Evolutionary conservation across 64 coral and sea anemone species (phyloP).

Genomic region (Montipora sp.): DNA sequence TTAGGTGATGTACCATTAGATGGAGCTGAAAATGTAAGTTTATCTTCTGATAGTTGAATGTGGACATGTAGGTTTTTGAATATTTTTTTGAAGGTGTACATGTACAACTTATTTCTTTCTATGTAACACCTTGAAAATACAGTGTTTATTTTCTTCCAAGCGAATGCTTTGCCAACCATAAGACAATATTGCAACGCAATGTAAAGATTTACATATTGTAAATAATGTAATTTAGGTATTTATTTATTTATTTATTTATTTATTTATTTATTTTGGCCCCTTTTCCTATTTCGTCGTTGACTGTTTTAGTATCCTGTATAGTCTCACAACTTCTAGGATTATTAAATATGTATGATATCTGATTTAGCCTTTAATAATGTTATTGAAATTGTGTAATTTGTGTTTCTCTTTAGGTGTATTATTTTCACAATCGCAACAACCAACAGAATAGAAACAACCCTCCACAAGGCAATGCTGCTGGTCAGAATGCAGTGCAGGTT

Average conservation of each 20-base stretch:
- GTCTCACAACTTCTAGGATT: too few species aligned
- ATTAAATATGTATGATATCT: too few species aligned
- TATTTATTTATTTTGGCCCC: too few species aligned
- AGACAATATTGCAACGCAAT: too few species aligned
- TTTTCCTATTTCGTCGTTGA: too few species aligned
- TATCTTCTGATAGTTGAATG: neutral
- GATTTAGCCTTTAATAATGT: neutral
- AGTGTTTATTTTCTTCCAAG: neutral
- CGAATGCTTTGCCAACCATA: too few species aligned
- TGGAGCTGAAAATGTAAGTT: slow-evolving; percentile 88
- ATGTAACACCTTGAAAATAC: neutral
- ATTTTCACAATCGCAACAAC: slow-evolving; percentile 43
- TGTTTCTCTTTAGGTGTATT: slow-evolving; percentile 61
- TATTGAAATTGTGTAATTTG: neutral
- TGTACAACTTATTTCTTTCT: neutral
- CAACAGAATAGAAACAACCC: slow-evolving; percentile 10
- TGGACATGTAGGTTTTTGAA: neutral
- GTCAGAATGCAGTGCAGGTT: slow-evolving; percentile 50
- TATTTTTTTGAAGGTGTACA: neutral
- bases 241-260: too few species aligned
- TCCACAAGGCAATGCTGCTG: slow-evolving; percentile 61
- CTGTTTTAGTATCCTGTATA: too few species aligned
- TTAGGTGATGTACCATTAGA: slow-evolving; percentile 92
- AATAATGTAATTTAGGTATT: too few species aligned
- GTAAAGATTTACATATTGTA: too few species aligned